Percentiles rank a stretch among this genome's conserved stretches.
These are phyloP conservation scores for Gobio occitaniae DNA, from an alignment of 2,797 vertebrate genomes.

Conservation along the genomic window DNA sequence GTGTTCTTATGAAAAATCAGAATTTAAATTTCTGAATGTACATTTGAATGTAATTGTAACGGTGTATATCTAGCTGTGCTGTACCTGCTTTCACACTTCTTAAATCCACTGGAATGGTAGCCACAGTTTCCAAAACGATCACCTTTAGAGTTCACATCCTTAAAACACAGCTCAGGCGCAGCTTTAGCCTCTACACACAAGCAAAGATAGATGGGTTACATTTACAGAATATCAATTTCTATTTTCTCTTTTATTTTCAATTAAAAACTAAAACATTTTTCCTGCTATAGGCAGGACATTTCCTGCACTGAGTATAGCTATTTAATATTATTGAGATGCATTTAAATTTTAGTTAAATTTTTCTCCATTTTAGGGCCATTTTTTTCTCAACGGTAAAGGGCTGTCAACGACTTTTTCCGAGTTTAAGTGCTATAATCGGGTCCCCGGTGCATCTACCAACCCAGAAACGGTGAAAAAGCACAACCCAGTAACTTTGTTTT, in stretches of 20 bases:
- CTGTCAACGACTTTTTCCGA: too few relatives aligned
- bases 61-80: slow-evolving; percentile 41
- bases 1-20: not conserved
- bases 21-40: not conserved
- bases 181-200: slow-evolving; percentile 86
- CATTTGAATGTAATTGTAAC: not conserved
- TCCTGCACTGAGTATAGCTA: too few relatives aligned
- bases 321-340: too few relatives aligned
- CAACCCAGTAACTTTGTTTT: too few relatives aligned
- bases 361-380: too few relatives aligned
- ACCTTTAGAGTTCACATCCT: slow-evolving; percentile 94
- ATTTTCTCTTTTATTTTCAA: not conserved
- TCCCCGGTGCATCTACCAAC: too few relatives aligned
- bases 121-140: slow-evolving; percentile 98
- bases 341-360: too few relatives aligned
- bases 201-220: not conserved
- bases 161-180: slow-evolving; percentile 87
- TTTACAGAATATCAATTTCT: not conserved
- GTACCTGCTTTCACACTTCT: slow-evolving; percentile 92
- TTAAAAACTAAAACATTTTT: not conserved
- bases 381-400: too few relatives aligned
- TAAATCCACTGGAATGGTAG: slow-evolving; percentile 83
- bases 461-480: too few relatives aligned
- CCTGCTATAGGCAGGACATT: too few relatives aligned
- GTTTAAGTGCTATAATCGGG: too few relatives aligned